Conservation (phyloP, 2,888 invertebrate genomes). For the Andrena bicolor region DNA sequence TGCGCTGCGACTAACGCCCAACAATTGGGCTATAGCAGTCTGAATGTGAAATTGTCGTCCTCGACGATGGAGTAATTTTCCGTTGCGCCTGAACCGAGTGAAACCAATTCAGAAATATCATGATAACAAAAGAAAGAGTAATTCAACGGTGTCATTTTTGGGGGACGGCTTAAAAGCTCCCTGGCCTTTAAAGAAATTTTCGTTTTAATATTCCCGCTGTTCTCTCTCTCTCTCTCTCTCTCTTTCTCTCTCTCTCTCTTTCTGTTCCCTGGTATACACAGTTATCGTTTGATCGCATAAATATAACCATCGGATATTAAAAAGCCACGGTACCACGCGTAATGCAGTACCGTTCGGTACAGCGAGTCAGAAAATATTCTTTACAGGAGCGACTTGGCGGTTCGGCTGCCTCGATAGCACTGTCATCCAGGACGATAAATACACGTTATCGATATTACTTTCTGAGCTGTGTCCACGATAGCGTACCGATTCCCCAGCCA, state of each 20-base stretch:
- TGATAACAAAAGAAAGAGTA: background rate
- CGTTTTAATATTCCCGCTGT: background rate
- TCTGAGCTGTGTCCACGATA: slow-evolving; percentile 32
- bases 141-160: too few relatives aligned
- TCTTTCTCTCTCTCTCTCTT: background rate
- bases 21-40: slow-evolving; percentile 10
- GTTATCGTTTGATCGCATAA: slow-evolving; percentile 1
- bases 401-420: slow-evolving; percentile 1
- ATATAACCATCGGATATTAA: slow-evolving; percentile 30
- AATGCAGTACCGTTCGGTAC: slow-evolving; percentile 3
- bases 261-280: background rate
- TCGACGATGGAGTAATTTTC: slow-evolving; percentile 11
- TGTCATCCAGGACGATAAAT: slow-evolving; percentile 37
- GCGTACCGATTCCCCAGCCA: slow-evolving; percentile 16
- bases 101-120: slow-evolving; percentile 1
- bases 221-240: background rate
- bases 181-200: background rate
- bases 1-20: slow-evolving; percentile 16
- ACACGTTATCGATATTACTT: slow-evolving; percentile 60
- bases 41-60: background rate
- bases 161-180: background rate
- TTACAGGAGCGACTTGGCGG: background rate
- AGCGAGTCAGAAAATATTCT: slow-evolving; percentile 19
- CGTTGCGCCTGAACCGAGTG: background rate
- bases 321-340: slow-evolving; percentile 19